Conservation (phyloP, 2,113 vertebrate genomes). For the Tetrax tetrax region DNA sequence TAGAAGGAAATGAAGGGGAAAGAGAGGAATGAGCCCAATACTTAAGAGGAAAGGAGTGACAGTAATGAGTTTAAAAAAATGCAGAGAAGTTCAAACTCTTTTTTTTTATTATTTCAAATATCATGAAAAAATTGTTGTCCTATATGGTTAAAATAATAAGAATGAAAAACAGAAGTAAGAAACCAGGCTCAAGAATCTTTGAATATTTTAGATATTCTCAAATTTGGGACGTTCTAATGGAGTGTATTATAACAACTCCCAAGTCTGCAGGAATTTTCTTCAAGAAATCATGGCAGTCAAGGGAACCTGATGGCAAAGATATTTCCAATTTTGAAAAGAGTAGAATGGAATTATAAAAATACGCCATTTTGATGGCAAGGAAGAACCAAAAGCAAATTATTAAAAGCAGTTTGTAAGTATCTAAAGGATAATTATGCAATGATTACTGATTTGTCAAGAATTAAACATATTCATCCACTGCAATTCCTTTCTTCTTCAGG, state of each 20-base stretch:
- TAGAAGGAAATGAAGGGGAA: not conserved
- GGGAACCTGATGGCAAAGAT: not conserved
- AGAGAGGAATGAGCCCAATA: not conserved
- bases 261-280: not conserved
- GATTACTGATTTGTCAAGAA: not conserved
- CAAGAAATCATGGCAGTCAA: not conserved
- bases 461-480: not conserved
- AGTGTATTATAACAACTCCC: not conserved
- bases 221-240: not conserved
- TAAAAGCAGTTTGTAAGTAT: not conserved
- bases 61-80: not conserved
- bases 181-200: not conserved
- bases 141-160: not conserved
- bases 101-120: not conserved
- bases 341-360: not conserved
- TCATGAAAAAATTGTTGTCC: not conserved
- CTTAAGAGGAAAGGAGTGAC: not conserved
- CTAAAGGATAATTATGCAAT: not conserved
- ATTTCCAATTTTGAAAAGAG: not conserved
- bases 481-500: not conserved
- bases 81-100: not conserved
- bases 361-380: not conserved
- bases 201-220: not conserved
- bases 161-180: not conserved
- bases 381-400: not conserved